Evolutionary conservation across 2,113 vertebrate genomes (phyloP).

Genomic region (Theropithecus gelada): DNA sequence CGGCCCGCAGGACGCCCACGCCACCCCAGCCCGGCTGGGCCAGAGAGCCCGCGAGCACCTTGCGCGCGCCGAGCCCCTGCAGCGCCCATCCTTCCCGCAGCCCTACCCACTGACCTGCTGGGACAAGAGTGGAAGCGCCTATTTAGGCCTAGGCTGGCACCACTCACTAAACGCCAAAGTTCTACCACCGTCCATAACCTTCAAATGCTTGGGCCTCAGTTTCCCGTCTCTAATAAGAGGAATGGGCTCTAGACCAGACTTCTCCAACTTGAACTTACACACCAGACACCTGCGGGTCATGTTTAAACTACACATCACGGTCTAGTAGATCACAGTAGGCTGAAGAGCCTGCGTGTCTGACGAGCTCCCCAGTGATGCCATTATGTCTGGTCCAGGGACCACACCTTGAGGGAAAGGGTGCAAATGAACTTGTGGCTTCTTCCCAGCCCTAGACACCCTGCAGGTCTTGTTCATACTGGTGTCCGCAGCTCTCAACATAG

Average conservation of each 20-base stretch:
- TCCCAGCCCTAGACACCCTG: not conserved
- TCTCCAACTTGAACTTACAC: not conserved
- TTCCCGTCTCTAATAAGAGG: not conserved
- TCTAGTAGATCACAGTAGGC: not conserved
- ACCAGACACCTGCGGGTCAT: not conserved
- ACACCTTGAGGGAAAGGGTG: not conserved
- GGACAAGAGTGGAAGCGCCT: not conserved
- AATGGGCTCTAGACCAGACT: not conserved
- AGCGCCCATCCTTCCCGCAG: not conserved
- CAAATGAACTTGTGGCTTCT: not conserved
- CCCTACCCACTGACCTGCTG: not conserved
- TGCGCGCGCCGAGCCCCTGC: not conserved
- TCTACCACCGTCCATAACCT: not conserved
- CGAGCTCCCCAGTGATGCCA: not conserved
- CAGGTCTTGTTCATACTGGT: not conserved
- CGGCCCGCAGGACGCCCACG: not conserved
- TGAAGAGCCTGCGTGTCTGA: not conserved
- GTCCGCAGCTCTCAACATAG: not conserved
- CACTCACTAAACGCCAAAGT: not conserved
- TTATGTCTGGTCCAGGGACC: not conserved
- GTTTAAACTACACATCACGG: not conserved
- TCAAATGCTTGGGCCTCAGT: not conserved
- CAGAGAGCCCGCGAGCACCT: not conserved
- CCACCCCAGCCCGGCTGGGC: not conserved
- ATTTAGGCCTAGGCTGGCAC: not conserved